Base-by-base conservation (phyloP, 2,113 vertebrate species). In the Lampris megalopsis region DNA sequence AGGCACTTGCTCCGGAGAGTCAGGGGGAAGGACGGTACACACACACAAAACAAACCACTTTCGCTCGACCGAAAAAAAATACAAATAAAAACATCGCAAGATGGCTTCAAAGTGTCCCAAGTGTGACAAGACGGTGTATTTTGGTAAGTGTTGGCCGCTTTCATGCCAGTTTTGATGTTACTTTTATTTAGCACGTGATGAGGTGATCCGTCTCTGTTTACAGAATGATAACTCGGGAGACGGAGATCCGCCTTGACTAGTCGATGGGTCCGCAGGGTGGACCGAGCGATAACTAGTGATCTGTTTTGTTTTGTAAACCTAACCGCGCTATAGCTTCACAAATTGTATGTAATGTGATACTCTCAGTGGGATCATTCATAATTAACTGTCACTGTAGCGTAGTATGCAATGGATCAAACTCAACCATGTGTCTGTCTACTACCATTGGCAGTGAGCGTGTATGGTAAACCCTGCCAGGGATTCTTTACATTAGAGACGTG, bases 71-170 rank as follows among this genome's bases (percentile, higher is more conserved):
- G 61, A 7, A 11, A 24, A 24, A 24, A 24, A 24, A 24, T 24
- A 24, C 24, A 24, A 24, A 24, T 24, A 24, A 24, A 24, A 43
- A 36, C 64, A 13, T 11, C 68, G 13, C 66, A 85, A n/a, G 89
- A 98, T 98, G 97, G 93, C 97, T 69, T 97, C 97, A 86, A 97
- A 97, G 90, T 98, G 97, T 79, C 97, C 97, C 56, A 98, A 97
- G 92, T 98, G 97, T 88, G 96, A 97, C 47, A 97, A 97, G 93
- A 96, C 96, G 41, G 97, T 98, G 70, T 98, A 98, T 88, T 98
- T 98, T 73, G 97, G 97, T 97, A 83, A 96, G 96, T 94, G 8
- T 42, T 63, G 35, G 4, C 35, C 3, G 6, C 2, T 73, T 72
- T 70, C 0, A 47, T 9, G 50, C 2, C 1, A 1, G 37, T 1